Evolutionary conservation across 2,888 invertebrate genomes (phyloP).

Genomic region (Fragum whitleyi): DNA sequence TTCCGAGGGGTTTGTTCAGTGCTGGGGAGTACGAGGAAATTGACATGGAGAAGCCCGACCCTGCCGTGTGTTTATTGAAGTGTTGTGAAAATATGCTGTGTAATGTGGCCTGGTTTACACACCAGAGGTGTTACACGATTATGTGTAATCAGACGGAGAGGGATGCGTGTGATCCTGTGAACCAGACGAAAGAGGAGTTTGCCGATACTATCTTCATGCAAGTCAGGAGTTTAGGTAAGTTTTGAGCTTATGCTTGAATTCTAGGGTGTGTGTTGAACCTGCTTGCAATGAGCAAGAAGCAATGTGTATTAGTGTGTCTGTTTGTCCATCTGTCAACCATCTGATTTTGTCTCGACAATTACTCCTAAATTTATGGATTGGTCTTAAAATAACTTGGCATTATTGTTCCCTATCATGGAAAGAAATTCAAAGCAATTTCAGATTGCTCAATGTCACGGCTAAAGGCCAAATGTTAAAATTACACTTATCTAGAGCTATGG

Average conservation of each 20-base stretch:
- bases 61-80: constrained; percentile 44
- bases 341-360: too few species aligned
- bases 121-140: constrained; percentile 48
- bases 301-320: too few species aligned
- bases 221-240: constrained; percentile 52
- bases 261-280: background rate
- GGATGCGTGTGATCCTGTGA: constrained; percentile 36
- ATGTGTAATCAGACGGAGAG: constrained; percentile 37
- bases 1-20: constrained; percentile 37
- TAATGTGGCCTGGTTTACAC: constrained; percentile 61
- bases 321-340: too few species aligned
- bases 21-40: constrained; percentile 52
- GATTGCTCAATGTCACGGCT: too few species aligned
- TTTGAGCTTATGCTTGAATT: background rate
- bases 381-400: too few species aligned
- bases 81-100: constrained; percentile 56
- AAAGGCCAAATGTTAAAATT: too few species aligned
- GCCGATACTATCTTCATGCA: constrained; percentile 48
- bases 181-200: constrained; percentile 15
- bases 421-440: too few species aligned
- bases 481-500: too few species aligned
- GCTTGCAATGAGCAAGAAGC: background rate
- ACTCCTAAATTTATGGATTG: too few species aligned
- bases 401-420: too few species aligned
- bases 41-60: constrained; percentile 18